phyloP scores from a whole-genome alignment of 2,888 invertebrate species.

The Teleogryllus oceanicus region DNA sequence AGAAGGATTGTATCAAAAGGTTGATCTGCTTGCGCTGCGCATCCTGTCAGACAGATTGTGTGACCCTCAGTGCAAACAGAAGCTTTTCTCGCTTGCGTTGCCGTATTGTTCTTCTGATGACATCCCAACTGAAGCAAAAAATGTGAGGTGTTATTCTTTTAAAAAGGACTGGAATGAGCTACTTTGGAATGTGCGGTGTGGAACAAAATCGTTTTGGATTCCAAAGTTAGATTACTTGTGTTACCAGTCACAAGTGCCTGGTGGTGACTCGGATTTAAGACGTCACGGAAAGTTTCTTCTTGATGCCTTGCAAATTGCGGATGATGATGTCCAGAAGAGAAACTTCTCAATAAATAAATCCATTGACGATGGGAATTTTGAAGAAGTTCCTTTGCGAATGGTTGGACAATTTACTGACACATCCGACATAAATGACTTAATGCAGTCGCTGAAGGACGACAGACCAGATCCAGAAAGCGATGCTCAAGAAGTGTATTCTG shows the following conservation, averaged over 20 bases:
- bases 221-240: neutral
- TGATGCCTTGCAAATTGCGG: neutral
- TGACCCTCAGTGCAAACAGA: neutral
- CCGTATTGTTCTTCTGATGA: neutral
- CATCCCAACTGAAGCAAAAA: neutral
- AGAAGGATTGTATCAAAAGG: neutral
- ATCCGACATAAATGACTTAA: neutral
- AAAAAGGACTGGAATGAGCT: neutral
- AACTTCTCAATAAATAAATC: neutral
- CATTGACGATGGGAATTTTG: neutral
- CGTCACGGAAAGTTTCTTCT: neutral
- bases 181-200: neutral
- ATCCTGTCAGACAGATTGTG: neutral
- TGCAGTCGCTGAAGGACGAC: neutral
- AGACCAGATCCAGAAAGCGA: neutral
- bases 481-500: neutral
- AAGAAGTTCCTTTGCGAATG: neutral
- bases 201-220: neutral
- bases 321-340: neutral
- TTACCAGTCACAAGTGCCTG: conserved; percentile 5
- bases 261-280: neutral
- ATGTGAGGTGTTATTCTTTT: neutral
- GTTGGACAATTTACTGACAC: neutral
- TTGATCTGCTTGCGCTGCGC: neutral
- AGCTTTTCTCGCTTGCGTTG: neutral